Percentiles rank a stretch among this genome's conserved stretches.
Conservation (phyloP, 2,797 vertebrate species). For the Darevskia mixta region DNA sequence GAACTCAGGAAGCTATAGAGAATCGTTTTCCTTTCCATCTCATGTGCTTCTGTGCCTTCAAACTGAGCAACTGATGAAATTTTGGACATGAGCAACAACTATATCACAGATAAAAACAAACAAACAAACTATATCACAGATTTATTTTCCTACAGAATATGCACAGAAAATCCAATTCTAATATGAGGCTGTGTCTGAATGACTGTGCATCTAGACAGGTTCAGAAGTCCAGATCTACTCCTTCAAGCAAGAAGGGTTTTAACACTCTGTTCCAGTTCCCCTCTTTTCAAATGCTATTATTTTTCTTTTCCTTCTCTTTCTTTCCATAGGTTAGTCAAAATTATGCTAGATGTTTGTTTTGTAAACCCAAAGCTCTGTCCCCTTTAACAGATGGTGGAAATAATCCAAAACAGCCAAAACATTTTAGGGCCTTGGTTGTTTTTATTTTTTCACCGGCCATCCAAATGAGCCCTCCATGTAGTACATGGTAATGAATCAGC, state of each 20-base stretch:
- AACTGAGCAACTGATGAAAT: conserved; percentile 3
- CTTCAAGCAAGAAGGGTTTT: not conserved
- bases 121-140: not conserved
- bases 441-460: conserved; percentile 22
- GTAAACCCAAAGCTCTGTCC: not conserved
- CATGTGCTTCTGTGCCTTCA: not conserved
- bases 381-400: conserved; percentile 41
- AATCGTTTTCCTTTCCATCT: not conserved
- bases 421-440: conserved; percentile 38
- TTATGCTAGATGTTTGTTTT: conserved; percentile 15
- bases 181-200: conserved; percentile 3
- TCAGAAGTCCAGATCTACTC: conserved; percentile 5
- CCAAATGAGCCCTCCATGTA: conserved; percentile 26
- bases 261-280: not conserved
- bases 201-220: not conserved
- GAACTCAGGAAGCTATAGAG: not conserved
- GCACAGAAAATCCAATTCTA: conserved; percentile 12
- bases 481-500: conserved; percentile 63
- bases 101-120: not conserved
- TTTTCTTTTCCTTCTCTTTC: conserved; percentile 29
- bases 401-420: not conserved
- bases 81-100: not conserved
- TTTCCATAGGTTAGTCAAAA: not conserved
- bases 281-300: conserved; percentile 25
- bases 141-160: not conserved